Base-by-base conservation (phyloP, 2,888 invertebrate genomes). In the Galerucella pusilla region DNA sequence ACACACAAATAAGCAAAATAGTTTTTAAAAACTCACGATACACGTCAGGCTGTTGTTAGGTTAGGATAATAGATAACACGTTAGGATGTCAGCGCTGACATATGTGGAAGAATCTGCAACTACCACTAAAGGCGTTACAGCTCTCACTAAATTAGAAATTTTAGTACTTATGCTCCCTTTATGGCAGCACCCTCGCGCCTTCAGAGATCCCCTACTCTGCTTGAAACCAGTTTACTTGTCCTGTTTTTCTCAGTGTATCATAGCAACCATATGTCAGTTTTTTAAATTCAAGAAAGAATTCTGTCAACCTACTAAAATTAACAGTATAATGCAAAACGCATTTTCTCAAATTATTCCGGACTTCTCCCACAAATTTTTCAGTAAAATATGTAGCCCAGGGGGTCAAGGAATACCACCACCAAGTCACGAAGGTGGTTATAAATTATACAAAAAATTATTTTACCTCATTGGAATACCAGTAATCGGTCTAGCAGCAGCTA, bases 401-500 rank as follows among this genome's bases (percentile, higher is more conserved):
- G 52, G 69, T 35, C 52, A 35, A 45, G 54, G 71, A 20, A 71
- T 74, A 35, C 67, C 69, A 25, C 66, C 76, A 60, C 67, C 74
- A 42, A 69, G 74, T 2, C 59, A 72, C 14, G 67, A 60, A 52
- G 93, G 93, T 88, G 92, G 92, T 74, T 89, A 89, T 84, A 91
- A 91, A 82, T 84, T 94, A 77, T 97, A 96, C 96, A 93, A 90
- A 87, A 93, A 91, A 75, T 85, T 96, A 81, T 90, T 93, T 0
- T 90, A 92, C 86, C 92, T 96, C 70, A 93, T 95, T 46, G 96
- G 92, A 7, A 78, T 94, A n/a, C 97, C 97, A 0, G 91, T 94
- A 52, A 64, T 75, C 20, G 57, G 46, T 5, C 45, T 95, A 66
- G 93, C 93, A 82, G 93, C 92, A 90, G 83, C 93, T 76, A 94